Evolutionary conservation across 2,888 invertebrate genomes (phyloP).

Genomic region (Sepiola atlantica): DNA sequence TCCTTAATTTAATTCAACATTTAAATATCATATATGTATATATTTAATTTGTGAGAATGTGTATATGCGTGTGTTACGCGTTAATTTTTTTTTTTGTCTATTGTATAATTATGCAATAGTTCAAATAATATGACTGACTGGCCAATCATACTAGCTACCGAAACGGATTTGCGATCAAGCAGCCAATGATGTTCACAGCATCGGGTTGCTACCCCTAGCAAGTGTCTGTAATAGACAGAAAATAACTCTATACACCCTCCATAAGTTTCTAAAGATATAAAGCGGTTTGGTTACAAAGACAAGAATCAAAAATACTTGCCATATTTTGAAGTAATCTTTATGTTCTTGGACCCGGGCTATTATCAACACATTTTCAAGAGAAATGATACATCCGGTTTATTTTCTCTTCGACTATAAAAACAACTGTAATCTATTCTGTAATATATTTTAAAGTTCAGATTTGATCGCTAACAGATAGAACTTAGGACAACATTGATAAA

Average conservation of each 20-base stretch:
- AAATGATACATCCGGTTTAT: slow-evolving; percentile 15
- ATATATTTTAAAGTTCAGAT: neutral
- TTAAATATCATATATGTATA: too few species aligned
- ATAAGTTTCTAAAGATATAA: neutral
- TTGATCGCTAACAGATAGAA: neutral
- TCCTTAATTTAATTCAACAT: too few species aligned
- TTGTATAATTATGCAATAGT: neutral
- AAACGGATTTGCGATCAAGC: neutral
- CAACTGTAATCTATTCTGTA: neutral
- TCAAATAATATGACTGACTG: neutral
- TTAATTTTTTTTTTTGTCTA: neutral
- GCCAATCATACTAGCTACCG: neutral
- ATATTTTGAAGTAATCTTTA: neutral
- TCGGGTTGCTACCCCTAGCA: neutral
- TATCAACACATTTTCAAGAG: neutral
- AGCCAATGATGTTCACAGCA: neutral
- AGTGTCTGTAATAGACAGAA: neutral
- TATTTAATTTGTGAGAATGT: too few species aligned
- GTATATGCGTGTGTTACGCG: too few species aligned
- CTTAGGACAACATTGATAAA: neutral
- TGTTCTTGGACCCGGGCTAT: neutral
- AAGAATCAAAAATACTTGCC: neutral
- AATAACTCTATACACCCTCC: neutral
- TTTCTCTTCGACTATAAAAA: neutral
- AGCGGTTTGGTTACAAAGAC: neutral